Base-by-base conservation (phyloP, 2,888 invertebrate species). In the Ectobius pallidus region DNA sequence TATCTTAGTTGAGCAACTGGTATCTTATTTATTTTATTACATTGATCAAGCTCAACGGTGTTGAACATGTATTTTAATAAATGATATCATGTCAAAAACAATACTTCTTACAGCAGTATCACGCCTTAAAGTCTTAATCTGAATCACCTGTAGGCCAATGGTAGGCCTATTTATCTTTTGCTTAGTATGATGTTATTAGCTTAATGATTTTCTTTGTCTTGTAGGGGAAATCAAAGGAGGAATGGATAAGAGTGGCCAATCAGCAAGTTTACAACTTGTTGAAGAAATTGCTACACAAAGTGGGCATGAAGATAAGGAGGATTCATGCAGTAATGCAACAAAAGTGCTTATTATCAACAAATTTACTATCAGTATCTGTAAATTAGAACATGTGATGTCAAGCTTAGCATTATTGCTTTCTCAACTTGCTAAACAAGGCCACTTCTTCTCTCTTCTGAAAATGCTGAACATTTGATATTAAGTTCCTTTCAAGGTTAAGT, bases 241-340 rank as follows among this genome's bases (percentile, higher is more conserved):
- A 93, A 82, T 93, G 97, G 88, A 96, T 97, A 91, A 92, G 92
- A 85, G 93, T 95, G 85, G 97, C 97, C 83, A 98, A 98, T 87
- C 94, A 96, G 87, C 91, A 96, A 82, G 96, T 97, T 83, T 95
- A 95, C 87, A 96, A 97, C 86, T 92, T 98, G 83, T 92, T 96
- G 86, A 95, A 95, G 90, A 93, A 93, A 89, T 70, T 61, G n/a
- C 61, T 49, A 67, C 39, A 25, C 18, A 25, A 27, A 6, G 34
- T 6, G 55, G 39, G 34, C 39, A 30, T n/a, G 71, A 39, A 58
- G 18, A 20, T 49, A 52, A 69, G 68, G 20, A 32, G 22, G 49
- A 39, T 52, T 30, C 70, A 61, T 55, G 20, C 49, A 52, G 72
- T 69, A 42, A 70, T 62, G 61, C 34, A 68, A 71, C 74, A 58